Base-by-base conservation (phyloP, 1,140 invertebrate species). In the Drosophila biarmipes region DNA sequence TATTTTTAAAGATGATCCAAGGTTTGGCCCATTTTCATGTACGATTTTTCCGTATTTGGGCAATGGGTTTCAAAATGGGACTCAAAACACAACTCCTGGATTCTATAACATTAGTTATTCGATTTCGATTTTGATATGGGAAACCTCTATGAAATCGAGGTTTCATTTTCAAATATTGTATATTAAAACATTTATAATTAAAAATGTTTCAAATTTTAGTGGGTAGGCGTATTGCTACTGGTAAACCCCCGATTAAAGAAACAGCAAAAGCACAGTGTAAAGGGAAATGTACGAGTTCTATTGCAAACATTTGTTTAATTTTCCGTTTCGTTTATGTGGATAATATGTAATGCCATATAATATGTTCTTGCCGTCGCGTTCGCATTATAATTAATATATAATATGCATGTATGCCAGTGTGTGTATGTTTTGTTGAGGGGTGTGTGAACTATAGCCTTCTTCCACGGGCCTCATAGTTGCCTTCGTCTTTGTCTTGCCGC, bases 221-320 rank as follows among this genome's bases (percentile, higher is more conserved):
- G n/a, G n/a, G n/a, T n/a, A n/a, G n/a, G n/a, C n/a, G n/a, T n/a
- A n/a, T n/a, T n/a, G n/a, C n/a, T 5, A 24, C 24, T 24, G 24
- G 3, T 24, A 24, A 24, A 24, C 24, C 24, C 24, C 24, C 24
- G 27, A 8, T 7, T 7, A 7, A 19, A 6, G 6, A 69, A 69
- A 69, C 48, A 56, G 56, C 7, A 29, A 19, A 34, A 31, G 19
- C 17, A 38, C 38, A 12, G 14, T 67, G 17, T 68, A 17, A 34
- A 69, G 63, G 37, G 67, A 69, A 69, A 74, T 73, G 74, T 86
- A 85, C 74, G 73, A 81, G 59, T 86, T 87, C 82, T 86, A 87
- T 86, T 86, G 78, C 82, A 87, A 86, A 86, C 82, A 86, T 86
- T 87, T 67, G 74, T 85, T 85, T 81, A 87, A 77, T 74, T 80